Conservation (phyloP, 2,888 invertebrate species). For the Pristionchus exspectatus region DNA sequence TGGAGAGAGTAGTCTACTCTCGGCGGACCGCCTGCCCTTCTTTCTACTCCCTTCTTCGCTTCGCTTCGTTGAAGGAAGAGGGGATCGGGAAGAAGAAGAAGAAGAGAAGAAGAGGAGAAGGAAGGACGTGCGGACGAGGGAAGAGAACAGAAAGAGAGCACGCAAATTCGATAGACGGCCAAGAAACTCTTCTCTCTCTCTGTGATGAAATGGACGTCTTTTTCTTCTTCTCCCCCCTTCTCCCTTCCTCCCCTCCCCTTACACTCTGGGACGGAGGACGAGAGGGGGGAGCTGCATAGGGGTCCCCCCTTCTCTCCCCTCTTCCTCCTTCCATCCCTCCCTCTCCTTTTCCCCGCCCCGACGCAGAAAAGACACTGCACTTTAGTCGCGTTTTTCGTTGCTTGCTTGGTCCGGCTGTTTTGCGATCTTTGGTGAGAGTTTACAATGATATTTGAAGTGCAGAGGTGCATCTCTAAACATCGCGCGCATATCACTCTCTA, state of each 20-base stretch:
- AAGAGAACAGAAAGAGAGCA: neutral
- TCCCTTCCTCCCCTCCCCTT: neutral
- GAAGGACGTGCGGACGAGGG: neutral
- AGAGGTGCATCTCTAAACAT: too few species aligned
- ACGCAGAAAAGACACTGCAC: constrained; percentile 3
- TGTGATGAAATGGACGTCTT: constrained; percentile 13
- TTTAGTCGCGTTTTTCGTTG: neutral
- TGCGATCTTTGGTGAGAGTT: neutral
- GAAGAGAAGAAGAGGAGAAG: neutral
- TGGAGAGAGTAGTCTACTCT: neutral
- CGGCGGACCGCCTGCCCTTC: neutral
- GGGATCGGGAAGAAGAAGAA: neutral
- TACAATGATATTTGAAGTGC: neutral
- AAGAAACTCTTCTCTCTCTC: neutral
- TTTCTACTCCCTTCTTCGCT: neutral
- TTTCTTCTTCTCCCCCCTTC: neutral
- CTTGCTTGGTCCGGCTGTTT: neutral
- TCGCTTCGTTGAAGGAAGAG: neutral
- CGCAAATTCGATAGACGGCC: neutral
- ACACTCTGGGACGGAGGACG: neutral
- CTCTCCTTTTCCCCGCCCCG: neutral
- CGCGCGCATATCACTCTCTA: too few species aligned
- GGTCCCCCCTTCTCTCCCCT: neutral
- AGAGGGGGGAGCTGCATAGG: neutral
- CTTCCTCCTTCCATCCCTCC: neutral